Evolutionary conservation across 2,888 invertebrate genomes (phyloP).

Genomic region (Nasonovia ribisnigri): DNA sequence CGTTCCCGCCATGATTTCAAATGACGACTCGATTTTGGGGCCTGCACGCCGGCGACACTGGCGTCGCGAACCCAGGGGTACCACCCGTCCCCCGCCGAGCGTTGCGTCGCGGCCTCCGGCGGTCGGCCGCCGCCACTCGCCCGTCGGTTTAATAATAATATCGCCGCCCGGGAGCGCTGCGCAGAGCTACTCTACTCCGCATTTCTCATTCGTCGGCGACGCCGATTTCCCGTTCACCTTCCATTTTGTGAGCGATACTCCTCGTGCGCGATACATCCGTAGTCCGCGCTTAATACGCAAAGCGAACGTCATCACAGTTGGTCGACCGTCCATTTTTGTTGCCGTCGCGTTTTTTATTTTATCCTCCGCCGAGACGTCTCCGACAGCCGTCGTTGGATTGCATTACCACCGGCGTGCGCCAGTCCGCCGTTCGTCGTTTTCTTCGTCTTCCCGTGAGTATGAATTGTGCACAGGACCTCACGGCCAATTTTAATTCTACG

Average conservation of each 20-base stretch:
- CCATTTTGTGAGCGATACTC: constrained; percentile 39
- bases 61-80: not conserved
- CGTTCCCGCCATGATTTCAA: too few relatives aligned
- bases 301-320: not conserved
- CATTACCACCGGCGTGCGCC: not conserved
- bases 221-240: constrained; percentile 51
- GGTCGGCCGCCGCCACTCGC: not conserved
- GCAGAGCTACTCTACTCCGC: not conserved
- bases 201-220: not conserved
- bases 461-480: not conserved
- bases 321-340: constrained; percentile 4
- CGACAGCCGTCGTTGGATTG: not conserved
- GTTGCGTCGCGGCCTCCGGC: not conserved
- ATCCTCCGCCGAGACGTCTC: not conserved
- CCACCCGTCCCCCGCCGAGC: not conserved
- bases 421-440: not conserved
- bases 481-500: not conserved
- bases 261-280: not conserved
- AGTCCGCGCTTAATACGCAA: not conserved
- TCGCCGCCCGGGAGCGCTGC: not conserved
- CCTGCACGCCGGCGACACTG: not conserved
- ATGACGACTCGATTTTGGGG: not conserved
- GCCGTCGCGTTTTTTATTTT: not conserved
- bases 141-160: not conserved
- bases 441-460: constrained; percentile 7